Conservation (phyloP, 2,888 invertebrate species). For the Scelioninae gen. 2 region DNA sequence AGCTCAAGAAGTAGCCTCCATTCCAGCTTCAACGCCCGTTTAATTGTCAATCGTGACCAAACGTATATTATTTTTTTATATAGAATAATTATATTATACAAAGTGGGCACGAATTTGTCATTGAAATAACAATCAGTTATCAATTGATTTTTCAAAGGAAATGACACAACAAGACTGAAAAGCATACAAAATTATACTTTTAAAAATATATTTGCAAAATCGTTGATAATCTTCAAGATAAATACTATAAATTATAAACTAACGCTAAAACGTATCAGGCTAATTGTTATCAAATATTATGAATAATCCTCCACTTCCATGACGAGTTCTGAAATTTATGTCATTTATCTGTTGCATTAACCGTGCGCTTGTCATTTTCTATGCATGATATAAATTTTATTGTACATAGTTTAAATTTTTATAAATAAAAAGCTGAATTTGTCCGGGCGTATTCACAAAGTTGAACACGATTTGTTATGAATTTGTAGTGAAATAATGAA, state of each 20-base stretch:
- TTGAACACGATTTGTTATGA: background rate
- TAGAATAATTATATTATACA: background rate
- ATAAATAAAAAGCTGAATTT: background rate
- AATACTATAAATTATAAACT: background rate
- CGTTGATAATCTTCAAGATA: background rate
- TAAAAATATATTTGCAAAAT: slow-evolving; percentile 18
- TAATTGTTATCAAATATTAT: background rate
- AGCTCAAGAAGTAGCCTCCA: slow-evolving; percentile 76
- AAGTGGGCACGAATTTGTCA: background rate
- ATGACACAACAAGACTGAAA: slow-evolving; percentile 16
- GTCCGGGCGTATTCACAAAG: slow-evolving; percentile 1
- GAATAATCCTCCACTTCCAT: background rate
- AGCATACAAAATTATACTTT: slow-evolving; percentile 6
- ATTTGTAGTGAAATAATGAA: background rate
- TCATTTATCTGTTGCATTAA: background rate
- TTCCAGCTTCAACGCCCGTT: slow-evolving; percentile 73
- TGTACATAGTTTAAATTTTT: slow-evolving; percentile 27
- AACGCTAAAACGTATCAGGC: slow-evolving; percentile 7
- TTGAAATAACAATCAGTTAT: background rate
- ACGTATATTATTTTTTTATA: background rate
- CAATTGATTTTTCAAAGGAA: background rate
- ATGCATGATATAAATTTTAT: background rate
- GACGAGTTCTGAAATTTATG: background rate
- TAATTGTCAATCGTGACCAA: too few species aligned
- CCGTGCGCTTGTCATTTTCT: background rate